A percentile compares a stretch with the other conserved stretches of the same genome.
Conservation (phyloP, 2,888 invertebrate genomes). For the Petrolisthes manimaculis region DNA sequence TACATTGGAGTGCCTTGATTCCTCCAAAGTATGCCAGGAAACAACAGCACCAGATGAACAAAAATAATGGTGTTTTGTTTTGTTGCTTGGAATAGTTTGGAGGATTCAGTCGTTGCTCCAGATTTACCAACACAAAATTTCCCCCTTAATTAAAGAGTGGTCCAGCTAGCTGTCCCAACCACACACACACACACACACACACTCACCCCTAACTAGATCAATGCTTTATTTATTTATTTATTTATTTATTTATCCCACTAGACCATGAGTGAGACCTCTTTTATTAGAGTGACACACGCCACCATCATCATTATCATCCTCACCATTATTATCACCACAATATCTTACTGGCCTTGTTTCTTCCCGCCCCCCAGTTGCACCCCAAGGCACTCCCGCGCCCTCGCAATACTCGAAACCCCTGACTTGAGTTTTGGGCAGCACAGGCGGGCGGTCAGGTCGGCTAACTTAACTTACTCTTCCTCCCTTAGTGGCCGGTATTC, state of each 20-base stretch:
- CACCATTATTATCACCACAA: slow-evolving; percentile 20
- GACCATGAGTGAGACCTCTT: neutral
- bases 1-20: too few species aligned
- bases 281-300: neutral
- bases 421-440: slow-evolving; percentile 22
- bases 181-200: too few species aligned
- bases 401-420: slow-evolving; percentile 52
- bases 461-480: slow-evolving; percentile 10
- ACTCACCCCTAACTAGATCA: too few species aligned
- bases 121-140: too few species aligned
- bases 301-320: neutral
- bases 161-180: too few species aligned
- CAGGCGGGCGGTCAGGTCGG: slow-evolving; percentile 26
- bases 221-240: too few species aligned
- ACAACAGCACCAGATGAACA: too few species aligned
- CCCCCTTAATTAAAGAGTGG: too few species aligned
- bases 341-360: slow-evolving; percentile 35
- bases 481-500: neutral
- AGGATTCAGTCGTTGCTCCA: too few species aligned
- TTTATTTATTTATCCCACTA: neutral
- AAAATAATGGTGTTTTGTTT: too few species aligned
- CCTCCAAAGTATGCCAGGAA: too few species aligned
- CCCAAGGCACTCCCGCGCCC: slow-evolving; percentile 52
- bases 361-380: slow-evolving; percentile 54
- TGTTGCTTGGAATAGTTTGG: too few species aligned